These are phyloP conservation scores for Eueremaeus valkanovi DNA, from an alignment of 2,888 invertebrate species.

Conservation along the genomic window DNA sequence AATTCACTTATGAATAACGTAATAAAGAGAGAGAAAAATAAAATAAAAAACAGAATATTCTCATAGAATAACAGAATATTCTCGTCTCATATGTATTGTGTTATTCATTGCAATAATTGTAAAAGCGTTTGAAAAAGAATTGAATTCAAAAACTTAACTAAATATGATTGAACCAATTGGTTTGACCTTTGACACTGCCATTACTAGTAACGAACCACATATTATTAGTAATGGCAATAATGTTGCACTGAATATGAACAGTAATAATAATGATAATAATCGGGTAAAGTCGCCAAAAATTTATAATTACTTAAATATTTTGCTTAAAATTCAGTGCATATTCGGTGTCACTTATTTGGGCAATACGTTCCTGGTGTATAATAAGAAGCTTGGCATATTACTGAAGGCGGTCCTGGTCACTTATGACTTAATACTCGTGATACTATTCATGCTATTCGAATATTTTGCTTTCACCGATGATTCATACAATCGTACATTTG, in stretches of 20 bases:
- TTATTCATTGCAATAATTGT: no score
- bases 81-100: no score
- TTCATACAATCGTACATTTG: not conserved
- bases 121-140: no score
- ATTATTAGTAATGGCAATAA: not conserved
- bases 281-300: not conserved
- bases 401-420: not conserved
- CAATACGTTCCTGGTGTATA: not conserved
- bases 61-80: no score
- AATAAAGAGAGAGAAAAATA: no score
- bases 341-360: not conserved
- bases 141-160: no score
- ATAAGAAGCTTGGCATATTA: not conserved
- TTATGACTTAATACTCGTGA: not conserved
- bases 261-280: not conserved
- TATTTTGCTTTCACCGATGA: not conserved
- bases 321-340: not conserved
- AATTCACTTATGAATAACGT: no score
- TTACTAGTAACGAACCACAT: not conserved
- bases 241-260: not conserved
- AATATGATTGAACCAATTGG: not conserved
- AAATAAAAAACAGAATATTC: no score
- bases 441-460: not conserved
- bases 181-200: not conserved
- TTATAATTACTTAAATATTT: not conserved